Percentiles rank a stretch among this genome's conserved stretches.
These are phyloP conservation scores for Hyposoter dolosus DNA, from an alignment of 2,888 invertebrate genomes.

Conservation along the genomic window DNA sequence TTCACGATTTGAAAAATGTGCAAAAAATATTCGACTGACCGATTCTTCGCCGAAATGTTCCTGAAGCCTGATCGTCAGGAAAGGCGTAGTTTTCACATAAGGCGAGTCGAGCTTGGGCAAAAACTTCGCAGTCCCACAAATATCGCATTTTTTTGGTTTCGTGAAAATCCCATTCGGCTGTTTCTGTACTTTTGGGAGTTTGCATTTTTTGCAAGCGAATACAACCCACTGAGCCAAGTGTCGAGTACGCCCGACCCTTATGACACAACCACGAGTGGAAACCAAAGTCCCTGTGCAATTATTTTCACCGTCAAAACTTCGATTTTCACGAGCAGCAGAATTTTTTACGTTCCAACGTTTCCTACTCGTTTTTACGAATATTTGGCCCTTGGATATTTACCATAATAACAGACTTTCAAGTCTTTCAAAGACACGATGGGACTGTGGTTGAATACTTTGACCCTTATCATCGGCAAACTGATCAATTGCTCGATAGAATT, in stretches of 20 bases:
- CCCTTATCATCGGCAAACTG: constrained; percentile 85
- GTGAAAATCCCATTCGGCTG: constrained; percentile 87
- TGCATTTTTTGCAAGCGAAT: constrained; percentile 91
- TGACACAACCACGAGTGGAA: constrained; percentile 93
- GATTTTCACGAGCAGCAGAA: background rate
- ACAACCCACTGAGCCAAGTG: constrained; percentile 91
- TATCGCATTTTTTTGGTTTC: constrained; percentile 87
- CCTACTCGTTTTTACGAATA: background rate
- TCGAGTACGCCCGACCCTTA: constrained; percentile 91
- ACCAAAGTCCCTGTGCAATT: constrained; percentile 89
- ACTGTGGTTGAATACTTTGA: constrained; percentile 88
- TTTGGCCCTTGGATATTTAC: constrained; percentile 84
- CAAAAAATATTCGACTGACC: constrained; percentile 81
- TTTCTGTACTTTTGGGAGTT: constrained; percentile 82
- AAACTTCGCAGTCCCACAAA: constrained; percentile 88
- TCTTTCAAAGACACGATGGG: constrained; percentile 89
- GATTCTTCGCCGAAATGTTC: constrained; percentile 90
- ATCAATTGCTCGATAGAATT: constrained; percentile 79
- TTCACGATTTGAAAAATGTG: background rate
- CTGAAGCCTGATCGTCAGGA: constrained; percentile 93
- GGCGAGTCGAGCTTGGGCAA: constrained; percentile 88
- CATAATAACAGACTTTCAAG: constrained; percentile 90
- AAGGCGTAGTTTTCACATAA: constrained; percentile 90
- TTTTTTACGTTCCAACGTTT: constrained; percentile 25
- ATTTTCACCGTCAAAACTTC: constrained; percentile 69